phyloP scores from a whole-genome alignment of 1,140 invertebrate genomes.

The Glossosoma conforme region DNA sequence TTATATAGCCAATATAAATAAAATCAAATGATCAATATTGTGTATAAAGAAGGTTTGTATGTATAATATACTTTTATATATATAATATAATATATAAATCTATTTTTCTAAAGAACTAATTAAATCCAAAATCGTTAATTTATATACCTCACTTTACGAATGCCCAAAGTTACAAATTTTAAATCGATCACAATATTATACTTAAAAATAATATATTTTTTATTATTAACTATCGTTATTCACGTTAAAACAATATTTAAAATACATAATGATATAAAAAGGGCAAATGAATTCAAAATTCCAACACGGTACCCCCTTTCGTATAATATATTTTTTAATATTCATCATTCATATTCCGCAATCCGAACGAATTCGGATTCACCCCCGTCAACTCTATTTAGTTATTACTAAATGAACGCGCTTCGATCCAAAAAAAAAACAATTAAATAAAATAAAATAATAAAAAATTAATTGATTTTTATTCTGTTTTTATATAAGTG shows the following conservation, averaged over 20 bases:
- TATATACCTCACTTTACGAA: constrained; percentile 3
- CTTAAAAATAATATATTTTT: constrained; percentile 14
- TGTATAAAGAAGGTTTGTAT: too few species aligned
- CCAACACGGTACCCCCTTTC: constrained; percentile 7
- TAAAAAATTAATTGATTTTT: constrained; percentile 15
- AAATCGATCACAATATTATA: constrained; percentile 3
- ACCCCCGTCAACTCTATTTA: constrained; percentile 10
- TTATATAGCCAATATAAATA: too few species aligned
- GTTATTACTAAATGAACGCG: constrained; percentile 32
- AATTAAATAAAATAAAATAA: constrained; percentile 1
- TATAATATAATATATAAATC: too few species aligned
- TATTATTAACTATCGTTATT: constrained; percentile 7
- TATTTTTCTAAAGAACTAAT: too few species aligned
- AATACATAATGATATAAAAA: constrained; percentile 14
- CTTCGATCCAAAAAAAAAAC: constrained; percentile 25
- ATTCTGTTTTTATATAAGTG: too few species aligned
- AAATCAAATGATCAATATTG: too few species aligned
- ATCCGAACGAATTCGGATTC: too few species aligned
- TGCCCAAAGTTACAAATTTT: constrained; percentile 17
- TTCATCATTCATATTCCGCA: too few species aligned
- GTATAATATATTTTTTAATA: too few species aligned
- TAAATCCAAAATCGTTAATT: too few species aligned
- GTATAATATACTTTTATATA: too few species aligned
- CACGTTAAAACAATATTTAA: constrained; percentile 11
- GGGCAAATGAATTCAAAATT: constrained; percentile 18